A percentile compares a stretch with the other conserved stretches of the same genome.
Evolutionary conservation across 2,797 vertebrate species (phyloP).

Genomic region (Urosaurus nigricauda): DNA sequence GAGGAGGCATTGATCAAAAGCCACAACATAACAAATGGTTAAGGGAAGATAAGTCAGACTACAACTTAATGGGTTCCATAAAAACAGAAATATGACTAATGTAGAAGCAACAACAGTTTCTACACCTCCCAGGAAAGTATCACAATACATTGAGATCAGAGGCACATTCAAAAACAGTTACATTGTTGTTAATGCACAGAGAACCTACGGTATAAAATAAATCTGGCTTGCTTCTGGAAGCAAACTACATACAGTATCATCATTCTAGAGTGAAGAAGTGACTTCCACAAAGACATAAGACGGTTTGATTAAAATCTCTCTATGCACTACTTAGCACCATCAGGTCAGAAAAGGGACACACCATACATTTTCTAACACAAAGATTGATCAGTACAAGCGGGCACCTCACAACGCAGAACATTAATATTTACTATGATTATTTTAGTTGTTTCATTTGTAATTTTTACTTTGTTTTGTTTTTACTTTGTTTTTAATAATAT

Average conservation of each 20-base stretch:
- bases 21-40: slow-evolving; percentile 29
- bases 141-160: background rate
- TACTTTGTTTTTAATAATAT: too few species aligned
- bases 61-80: slow-evolving; percentile 37
- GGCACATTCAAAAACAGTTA: background rate
- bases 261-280: slow-evolving; percentile 24
- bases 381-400: background rate
- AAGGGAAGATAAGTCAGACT: slow-evolving; percentile 25
- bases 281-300: slow-evolving; percentile 13
- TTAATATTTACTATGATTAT: too few species aligned
- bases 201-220: background rate
- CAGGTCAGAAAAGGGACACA: background rate
- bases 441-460: too few species aligned
- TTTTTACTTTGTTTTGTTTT: too few species aligned
- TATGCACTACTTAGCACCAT: slow-evolving; percentile 35
- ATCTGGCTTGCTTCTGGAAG: slow-evolving; percentile 13
- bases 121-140: background rate
- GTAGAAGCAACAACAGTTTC: slow-evolving; percentile 33
- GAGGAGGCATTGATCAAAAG: slow-evolving; percentile 26
- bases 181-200: background rate
- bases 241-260: slow-evolving; percentile 30
- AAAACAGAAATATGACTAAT: slow-evolving; percentile 48
- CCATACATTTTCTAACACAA: background rate
- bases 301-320: slow-evolving; percentile 23
- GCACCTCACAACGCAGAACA: background rate